Conservation (phyloP, 30 jellyfish, hydroid and myxozoan genomes). For the Turritopsis dohrnii region DNA sequence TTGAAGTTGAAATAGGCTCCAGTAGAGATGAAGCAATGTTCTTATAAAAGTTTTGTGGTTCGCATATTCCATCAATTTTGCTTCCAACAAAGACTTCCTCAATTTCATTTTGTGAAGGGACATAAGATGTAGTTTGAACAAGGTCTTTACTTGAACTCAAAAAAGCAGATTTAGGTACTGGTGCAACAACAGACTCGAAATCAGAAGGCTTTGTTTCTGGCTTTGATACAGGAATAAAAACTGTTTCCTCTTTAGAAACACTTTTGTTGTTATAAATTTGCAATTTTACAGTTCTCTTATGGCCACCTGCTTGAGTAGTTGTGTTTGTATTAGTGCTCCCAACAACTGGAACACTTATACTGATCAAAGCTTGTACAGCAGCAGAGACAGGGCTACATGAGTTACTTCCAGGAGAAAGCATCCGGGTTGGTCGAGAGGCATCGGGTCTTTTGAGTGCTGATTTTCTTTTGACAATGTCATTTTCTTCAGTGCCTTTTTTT, state of each 20-base stretch:
- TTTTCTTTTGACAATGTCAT: neutral
- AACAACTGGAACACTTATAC: slow-evolving; percentile 50
- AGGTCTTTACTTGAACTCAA: neutral
- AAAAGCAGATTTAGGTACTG: slow-evolving; percentile 5
- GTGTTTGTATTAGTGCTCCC: slow-evolving; percentile 17
- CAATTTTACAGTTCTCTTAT: neutral
- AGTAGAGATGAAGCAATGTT: neutral
- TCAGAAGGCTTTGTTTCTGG: slow-evolving; percentile 12
- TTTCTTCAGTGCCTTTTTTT: neutral
- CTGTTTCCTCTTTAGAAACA: neutral
- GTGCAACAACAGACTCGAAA: slow-evolving; percentile 16
- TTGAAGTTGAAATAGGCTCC: neutral
- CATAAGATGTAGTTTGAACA: neutral
- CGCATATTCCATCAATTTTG: neutral
- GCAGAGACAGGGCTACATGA: slow-evolving; percentile 95
- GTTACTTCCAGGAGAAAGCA: slow-evolving; percentile 59
- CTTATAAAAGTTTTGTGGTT: neutral
- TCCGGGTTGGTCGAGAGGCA: slow-evolving; percentile 59
- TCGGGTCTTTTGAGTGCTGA: slow-evolving; percentile 36
- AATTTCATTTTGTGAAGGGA: neutral
- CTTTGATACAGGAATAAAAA: slow-evolving; percentile 21
- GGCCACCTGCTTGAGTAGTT: neutral
- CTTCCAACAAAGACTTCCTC: neutral
- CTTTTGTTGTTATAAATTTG: neutral
- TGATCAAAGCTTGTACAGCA: slow-evolving; percentile 92